Conservation (phyloP, 2,113 vertebrate species). For the Leptodactylus fuscus region DNA sequence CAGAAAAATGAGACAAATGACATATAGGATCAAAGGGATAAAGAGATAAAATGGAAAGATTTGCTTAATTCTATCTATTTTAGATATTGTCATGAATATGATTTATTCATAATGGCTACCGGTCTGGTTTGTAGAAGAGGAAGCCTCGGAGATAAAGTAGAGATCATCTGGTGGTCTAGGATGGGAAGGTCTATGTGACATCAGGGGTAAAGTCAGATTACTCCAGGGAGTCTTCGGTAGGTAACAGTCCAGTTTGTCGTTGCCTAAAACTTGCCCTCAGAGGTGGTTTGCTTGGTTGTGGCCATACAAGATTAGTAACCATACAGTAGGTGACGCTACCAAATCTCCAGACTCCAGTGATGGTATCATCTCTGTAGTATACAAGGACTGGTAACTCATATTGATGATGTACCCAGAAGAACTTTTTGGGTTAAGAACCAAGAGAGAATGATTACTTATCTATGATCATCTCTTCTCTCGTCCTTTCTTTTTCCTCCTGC, state of each 20-base stretch:
- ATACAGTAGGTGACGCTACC: neutral
- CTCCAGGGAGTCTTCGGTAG: neutral
- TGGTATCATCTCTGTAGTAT: no score
- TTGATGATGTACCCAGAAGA: no score
- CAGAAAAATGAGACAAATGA: slow-evolving; percentile 19
- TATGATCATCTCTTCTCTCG: no score
- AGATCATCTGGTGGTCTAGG: neutral
- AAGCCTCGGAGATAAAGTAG: no score
- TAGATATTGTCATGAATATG: neutral
- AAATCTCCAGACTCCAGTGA: neutral
- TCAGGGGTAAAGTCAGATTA: neutral
- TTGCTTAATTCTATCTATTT: neutral
- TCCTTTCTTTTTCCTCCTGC: no score
- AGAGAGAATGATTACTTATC: no score
- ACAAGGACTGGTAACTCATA: no score
- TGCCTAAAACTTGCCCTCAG: neutral
- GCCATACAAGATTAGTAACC: neutral
- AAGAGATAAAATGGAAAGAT: neutral
- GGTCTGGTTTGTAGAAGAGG: no score
- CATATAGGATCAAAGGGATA: neutral
- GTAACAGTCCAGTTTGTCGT: neutral
- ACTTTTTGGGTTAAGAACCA: no score
- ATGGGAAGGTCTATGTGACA: neutral
- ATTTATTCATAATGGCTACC: neutral
- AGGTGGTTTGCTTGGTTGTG: neutral